Conservation (phyloP, 2,113 vertebrate species). For the mouse (Mus musculus) region GRCm39 chr8:65809501-65810000, state of each 20-base stretch:
- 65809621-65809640: background rate
- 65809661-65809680: background rate
- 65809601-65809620: background rate
- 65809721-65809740: background rate
- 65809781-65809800: background rate
- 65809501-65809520: background rate
- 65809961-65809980: background rate
- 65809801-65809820: background rate
- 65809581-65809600: background rate
- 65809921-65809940: background rate
- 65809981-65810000: background rate
- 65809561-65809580: background rate
- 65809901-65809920: background rate
- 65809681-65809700: background rate
- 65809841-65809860: background rate
- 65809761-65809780: background rate
- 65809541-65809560: background rate
- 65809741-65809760: background rate
- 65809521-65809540: background rate
- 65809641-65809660: background rate
- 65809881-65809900: background rate
- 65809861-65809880: background rate
- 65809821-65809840: background rate
- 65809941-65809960: background rate
- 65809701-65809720: background rate